A percentile compares a stretch with the other conserved stretches of the same genome.
phyloP scores from a whole-genome alignment of 2,888 invertebrate genomes.

The Boloria euphrosyne region DNA sequence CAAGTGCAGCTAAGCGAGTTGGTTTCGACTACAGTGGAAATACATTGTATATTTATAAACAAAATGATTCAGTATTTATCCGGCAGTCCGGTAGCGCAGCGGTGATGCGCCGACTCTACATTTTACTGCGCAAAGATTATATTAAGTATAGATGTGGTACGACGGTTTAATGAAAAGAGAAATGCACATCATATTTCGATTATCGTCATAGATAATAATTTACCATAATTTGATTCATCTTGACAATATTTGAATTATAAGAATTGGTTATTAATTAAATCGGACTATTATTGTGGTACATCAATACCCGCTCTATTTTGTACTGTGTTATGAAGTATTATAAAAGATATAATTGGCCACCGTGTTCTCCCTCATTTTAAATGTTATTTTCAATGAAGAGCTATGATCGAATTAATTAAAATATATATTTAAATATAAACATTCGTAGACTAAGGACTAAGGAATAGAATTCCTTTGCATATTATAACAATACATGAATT shows the following conservation, averaged over 20 bases:
- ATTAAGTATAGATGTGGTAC: constrained; percentile 16
- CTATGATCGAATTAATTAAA: too few species aligned
- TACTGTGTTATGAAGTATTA: too few species aligned
- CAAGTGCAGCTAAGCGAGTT: constrained; percentile 1
- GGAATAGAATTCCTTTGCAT: neutral
- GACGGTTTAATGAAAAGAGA: neutral
- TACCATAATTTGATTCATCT: too few species aligned
- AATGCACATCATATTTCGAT: neutral
- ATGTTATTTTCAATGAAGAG: too few species aligned
- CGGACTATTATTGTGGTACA: too few species aligned
- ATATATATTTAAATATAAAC: neutral
- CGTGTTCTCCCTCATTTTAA: too few species aligned
- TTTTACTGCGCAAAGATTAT: constrained; percentile 38
- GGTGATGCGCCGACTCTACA: constrained; percentile 42
- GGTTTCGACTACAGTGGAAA: constrained; percentile 4
- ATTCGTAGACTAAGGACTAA: neutral
- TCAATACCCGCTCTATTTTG: too few species aligned
- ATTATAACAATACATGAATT: neutral
- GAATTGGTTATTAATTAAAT: too few species aligned
- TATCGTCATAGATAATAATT: too few species aligned
- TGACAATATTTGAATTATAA: too few species aligned
- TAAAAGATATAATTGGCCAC: too few species aligned
- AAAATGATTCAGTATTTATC: constrained; percentile 32
- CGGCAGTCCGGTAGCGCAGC: constrained; percentile 37
- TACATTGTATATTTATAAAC: constrained; percentile 39